Conservation (phyloP, 1,140 invertebrate genomes). For the Drosophila ogumai region DNA sequence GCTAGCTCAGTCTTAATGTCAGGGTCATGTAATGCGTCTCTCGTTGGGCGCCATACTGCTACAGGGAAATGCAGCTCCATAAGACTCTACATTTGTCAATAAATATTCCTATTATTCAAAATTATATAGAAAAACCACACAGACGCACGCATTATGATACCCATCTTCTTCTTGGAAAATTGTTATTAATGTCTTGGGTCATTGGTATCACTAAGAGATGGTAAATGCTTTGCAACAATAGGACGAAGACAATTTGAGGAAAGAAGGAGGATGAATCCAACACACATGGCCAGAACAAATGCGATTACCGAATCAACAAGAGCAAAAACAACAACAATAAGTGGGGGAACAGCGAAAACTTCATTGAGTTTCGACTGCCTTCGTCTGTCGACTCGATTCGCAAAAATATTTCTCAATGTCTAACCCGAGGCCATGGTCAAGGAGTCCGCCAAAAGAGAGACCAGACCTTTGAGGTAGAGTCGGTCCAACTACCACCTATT, state of each 20-base stretch:
- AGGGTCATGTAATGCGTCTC: background rate
- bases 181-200: slow-evolving; percentile 21
- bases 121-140: slow-evolving; percentile 1
- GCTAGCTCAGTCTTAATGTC: background rate
- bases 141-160: background rate
- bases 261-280: slow-evolving; percentile 3
- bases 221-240: slow-evolving; percentile 7
- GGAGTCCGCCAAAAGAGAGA: slow-evolving; percentile 9
- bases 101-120: too few species aligned
- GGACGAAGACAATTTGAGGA: slow-evolving; percentile 22
- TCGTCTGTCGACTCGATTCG: slow-evolving; percentile 76
- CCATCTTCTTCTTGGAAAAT: slow-evolving; percentile 29
- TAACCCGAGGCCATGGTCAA: slow-evolving; percentile 62
- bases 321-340: slow-evolving; percentile 7
- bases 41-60: background rate
- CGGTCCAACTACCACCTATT: slow-evolving; percentile 71
- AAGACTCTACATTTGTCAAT: background rate
- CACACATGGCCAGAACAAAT: slow-evolving; percentile 48
- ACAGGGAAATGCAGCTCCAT: too few species aligned
- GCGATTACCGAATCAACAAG: slow-evolving; percentile 50
- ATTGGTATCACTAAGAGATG: background rate
- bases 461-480: slow-evolving; percentile 13
- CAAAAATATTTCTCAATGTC: slow-evolving; percentile 82
- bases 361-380: slow-evolving; percentile 72
- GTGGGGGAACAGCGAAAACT: slow-evolving; percentile 23